Percentiles rank a stretch among this genome's conserved stretches.
phyloP scores from a whole-genome alignment of 1,140 invertebrate genomes.

The Asbolus verrucosus region DNA sequence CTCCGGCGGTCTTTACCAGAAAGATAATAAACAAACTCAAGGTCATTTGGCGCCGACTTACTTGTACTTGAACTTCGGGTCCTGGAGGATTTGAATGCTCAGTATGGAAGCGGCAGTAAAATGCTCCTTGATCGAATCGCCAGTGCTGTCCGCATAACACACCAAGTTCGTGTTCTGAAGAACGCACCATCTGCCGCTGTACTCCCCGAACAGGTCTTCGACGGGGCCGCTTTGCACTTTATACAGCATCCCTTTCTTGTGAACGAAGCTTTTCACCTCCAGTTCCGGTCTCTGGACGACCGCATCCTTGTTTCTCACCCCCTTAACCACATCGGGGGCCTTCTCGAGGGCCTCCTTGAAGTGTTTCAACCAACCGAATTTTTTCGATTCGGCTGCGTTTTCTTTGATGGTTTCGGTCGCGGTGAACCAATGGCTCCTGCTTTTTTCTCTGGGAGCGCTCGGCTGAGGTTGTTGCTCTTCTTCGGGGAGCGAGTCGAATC shows the following conservation, averaged over 20 bases:
- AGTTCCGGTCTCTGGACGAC: conserved; percentile 57
- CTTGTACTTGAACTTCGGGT: conserved; percentile 71
- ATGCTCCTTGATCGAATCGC: conserved; percentile 68
- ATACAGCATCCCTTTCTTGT: conserved; percentile 63
- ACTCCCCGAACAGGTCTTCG: conserved; percentile 64
- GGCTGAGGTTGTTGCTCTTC: conserved; percentile 47
- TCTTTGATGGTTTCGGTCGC: conserved; percentile 7
- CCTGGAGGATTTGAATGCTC: conserved; percentile 73
- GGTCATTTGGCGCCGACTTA: conserved; percentile 52
- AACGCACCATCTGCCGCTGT: conserved; percentile 63
- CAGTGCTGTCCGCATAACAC: conserved; percentile 61
- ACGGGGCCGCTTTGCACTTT: conserved; percentile 62
- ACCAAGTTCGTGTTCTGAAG: conserved; percentile 61
- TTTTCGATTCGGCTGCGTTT: conserved; percentile 45
- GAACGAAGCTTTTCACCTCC: conserved; percentile 52
- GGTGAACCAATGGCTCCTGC: conserved; percentile 57
- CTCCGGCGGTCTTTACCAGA: conserved; percentile 1
- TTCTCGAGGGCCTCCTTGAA: conserved; percentile 59
- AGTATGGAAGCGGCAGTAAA: conserved; percentile 70
- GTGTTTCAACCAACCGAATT: conserved; percentile 59
- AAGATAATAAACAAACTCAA: conserved; percentile 15
- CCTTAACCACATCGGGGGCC: conserved; percentile 59
- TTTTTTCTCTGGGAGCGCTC: conserved; percentile 38
- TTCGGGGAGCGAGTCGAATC: conserved; percentile 66
- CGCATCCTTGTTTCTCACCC: conserved; percentile 46